These are phyloP conservation scores for Drosophila pseudotakahashii DNA, from an alignment of 2,888 invertebrate genomes.

Conservation along the genomic window DNA sequence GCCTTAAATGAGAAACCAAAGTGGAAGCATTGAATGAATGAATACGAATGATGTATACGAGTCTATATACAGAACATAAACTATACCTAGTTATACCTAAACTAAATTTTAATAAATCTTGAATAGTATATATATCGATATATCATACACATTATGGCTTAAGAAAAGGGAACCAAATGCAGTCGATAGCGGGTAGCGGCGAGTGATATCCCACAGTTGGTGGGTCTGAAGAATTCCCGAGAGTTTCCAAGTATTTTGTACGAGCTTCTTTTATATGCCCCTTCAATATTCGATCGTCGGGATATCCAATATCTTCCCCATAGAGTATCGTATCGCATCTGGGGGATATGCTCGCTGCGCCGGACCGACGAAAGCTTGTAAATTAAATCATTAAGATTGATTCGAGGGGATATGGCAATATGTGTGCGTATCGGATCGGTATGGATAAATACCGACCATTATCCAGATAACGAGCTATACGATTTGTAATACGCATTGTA, in stretches of 20 bases:
- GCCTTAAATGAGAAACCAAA: constrained; percentile 66
- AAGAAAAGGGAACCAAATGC: constrained; percentile 74
- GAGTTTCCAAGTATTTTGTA: constrained; percentile 42
- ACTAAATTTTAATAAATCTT: constrained; percentile 63
- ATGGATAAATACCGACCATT: constrained; percentile 5
- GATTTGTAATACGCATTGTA: constrained; percentile 56
- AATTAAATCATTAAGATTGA: constrained; percentile 47
- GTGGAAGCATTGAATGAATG: constrained; percentile 58
- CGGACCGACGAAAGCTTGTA: constrained; percentile 38
- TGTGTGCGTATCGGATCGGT: constrained; percentile 9
- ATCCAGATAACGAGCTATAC: constrained; percentile 40
- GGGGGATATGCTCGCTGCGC: background rate
- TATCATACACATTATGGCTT: constrained; percentile 52
- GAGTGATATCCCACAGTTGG: constrained; percentile 14
- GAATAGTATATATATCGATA: constrained; percentile 36
- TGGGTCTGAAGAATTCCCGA: constrained; percentile 22
- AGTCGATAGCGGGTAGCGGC: constrained; percentile 29
- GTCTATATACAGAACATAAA: constrained; percentile 73
- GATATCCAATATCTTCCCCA: constrained; percentile 15
- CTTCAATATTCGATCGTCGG: constrained; percentile 7
- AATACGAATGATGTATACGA: constrained; percentile 76
- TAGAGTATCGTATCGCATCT: constrained; percentile 5
- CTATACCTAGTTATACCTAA: constrained; percentile 70
- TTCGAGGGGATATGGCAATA: constrained; percentile 54
- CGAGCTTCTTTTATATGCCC: constrained; percentile 32